Evolutionary conservation across 2,888 invertebrate species (phyloP).

Genomic region (Drosophila limbata): DNA sequence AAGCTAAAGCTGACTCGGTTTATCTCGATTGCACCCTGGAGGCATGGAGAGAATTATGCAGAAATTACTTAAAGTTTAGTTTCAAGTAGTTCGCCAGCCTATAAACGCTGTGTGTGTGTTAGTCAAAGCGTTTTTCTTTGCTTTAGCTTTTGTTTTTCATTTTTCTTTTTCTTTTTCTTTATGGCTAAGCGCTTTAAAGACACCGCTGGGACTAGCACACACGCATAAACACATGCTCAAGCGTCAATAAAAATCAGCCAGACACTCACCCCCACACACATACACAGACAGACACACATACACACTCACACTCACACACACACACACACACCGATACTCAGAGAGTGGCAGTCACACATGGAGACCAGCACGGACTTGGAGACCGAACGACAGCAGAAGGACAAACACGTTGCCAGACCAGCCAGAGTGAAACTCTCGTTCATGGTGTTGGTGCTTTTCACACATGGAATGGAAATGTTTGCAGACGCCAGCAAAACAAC

Average conservation of each 20-base stretch:
- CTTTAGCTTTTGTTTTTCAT: slow-evolving; percentile 31
- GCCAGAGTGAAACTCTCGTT: slow-evolving; percentile 32
- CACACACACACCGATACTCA: slow-evolving; percentile 16
- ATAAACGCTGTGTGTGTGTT: slow-evolving; percentile 44
- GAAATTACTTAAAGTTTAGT: slow-evolving; percentile 74
- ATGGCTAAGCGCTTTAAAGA: slow-evolving; percentile 78
- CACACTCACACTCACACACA: slow-evolving; percentile 18
- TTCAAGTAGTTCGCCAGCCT: slow-evolving; percentile 61
- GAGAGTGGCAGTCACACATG: slow-evolving; percentile 8
- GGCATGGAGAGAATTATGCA: slow-evolving; percentile 68
- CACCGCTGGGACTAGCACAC: slow-evolving; percentile 67
- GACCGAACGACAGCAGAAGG: slow-evolving; percentile 41
- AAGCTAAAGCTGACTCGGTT: slow-evolving; percentile 18
- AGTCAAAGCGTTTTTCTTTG: slow-evolving; percentile 40
- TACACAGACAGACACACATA: slow-evolving; percentile 17
- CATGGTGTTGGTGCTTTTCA: slow-evolving; percentile 60
- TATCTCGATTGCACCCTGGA: slow-evolving; percentile 57
- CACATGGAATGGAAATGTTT: slow-evolving; percentile 80
- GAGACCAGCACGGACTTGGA: slow-evolving; percentile 39
- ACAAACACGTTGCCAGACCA: slow-evolving; percentile 39
- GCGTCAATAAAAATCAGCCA: slow-evolving; percentile 73
- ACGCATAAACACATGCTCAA: slow-evolving; percentile 70
- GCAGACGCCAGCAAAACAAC: slow-evolving; percentile 78
- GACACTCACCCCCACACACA: slow-evolving; percentile 47
- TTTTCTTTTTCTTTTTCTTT: slow-evolving; percentile 34